phyloP scores from a whole-genome alignment of 2,797 vertebrate species.

The Cottoperca gobio region DNA sequence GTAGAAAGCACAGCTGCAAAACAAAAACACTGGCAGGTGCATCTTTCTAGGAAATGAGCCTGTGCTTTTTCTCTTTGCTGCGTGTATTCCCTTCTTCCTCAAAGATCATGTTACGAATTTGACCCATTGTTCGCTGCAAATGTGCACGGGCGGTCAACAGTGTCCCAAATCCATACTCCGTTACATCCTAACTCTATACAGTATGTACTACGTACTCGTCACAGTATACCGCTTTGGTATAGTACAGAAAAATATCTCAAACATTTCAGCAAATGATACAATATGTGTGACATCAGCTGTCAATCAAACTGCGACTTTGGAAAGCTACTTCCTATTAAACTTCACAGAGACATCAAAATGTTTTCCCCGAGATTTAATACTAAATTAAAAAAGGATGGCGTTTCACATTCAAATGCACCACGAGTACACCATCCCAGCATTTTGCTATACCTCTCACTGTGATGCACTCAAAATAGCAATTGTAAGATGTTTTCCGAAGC shows the following conservation, averaged over 20 bases:
- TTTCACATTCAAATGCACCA: no score
- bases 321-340: neutral
- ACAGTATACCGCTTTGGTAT: neutral
- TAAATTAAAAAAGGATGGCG: no score
- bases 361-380: neutral
- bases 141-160: neutral
- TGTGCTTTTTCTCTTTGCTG: neutral
- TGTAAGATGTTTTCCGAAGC: no score
- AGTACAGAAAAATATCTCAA: neutral
- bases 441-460: no score
- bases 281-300: no score
- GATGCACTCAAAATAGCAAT: no score
- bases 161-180: neutral
- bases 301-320: neutral
- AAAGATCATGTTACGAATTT: no score
- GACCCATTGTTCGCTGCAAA: neutral
- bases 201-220: neutral
- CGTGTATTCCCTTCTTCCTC: neutral
- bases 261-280: neutral
- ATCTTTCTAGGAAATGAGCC: conserved; percentile 4
- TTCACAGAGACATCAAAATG: neutral
- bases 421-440: no score
- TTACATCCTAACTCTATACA: neutral
- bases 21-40: conserved; percentile 9
- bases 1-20: conserved; percentile 1